These are phyloP conservation scores for Capreolus pygargus DNA, from an alignment of 2,113 vertebrate species.

Conservation along the genomic window DNA sequence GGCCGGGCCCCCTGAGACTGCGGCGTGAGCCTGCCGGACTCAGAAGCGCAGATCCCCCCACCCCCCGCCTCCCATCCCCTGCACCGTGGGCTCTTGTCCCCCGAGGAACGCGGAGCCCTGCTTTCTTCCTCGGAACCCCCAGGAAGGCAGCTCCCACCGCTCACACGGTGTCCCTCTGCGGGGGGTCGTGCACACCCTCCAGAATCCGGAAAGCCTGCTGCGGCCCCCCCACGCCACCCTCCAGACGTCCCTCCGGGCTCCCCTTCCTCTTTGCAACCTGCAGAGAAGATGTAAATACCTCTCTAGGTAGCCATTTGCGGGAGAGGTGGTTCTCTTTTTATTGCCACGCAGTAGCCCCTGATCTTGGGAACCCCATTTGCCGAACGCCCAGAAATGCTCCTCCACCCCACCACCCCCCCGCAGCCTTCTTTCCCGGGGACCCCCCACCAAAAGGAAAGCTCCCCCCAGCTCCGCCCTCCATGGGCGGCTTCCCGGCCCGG, in stretches of 20 bases:
- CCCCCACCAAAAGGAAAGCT: background rate
- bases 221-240: background rate
- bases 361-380: background rate
- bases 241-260: background rate
- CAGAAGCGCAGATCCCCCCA: background rate
- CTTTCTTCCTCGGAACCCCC: too few species aligned
- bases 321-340: slow-evolving; percentile 1
- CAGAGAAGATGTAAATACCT: slow-evolving; percentile 64
- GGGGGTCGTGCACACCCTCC: background rate
- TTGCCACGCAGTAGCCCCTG: background rate
- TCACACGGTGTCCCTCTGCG: too few species aligned
- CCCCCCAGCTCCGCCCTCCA: background rate
- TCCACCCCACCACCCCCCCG: background rate
- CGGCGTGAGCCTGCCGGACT: background rate
- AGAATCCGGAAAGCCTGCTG: background rate
- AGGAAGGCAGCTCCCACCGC: background rate
- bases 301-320: slow-evolving; percentile 16
- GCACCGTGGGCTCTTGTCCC: background rate
- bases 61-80: background rate
- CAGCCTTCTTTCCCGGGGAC: background rate
- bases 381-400: background rate
- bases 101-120: fast-evolving
- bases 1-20: background rate
- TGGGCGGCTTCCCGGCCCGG: background rate
- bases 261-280: slow-evolving; percentile 33